Conservation (phyloP, 2,797 vertebrate species). For the Dallia pectoralis region DNA sequence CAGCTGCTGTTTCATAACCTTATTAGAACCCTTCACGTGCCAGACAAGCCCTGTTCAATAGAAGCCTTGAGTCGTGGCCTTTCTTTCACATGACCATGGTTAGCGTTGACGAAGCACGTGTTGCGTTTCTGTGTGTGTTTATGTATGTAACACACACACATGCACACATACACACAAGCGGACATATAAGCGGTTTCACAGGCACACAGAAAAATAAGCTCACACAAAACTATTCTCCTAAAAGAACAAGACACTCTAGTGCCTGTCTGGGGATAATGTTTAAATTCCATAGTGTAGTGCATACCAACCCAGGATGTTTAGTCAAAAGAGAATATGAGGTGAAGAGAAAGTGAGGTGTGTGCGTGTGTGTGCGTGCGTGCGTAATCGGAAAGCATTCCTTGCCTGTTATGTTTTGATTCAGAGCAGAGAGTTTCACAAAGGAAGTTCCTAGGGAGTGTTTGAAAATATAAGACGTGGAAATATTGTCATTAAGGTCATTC, state of each 20-base stretch:
- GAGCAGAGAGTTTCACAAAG: neutral
- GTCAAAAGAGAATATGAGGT: neutral
- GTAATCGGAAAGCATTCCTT: neutral
- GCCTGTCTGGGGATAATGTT: neutral
- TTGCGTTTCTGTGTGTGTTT: neutral
- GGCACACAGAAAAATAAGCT: slow-evolving; percentile 8
- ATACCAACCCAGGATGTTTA: neutral
- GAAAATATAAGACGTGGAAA: neutral
- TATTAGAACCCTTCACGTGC: slow-evolving; percentile 35
- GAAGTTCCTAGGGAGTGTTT: neutral
- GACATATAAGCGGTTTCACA: neutral
- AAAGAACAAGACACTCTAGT: neutral
- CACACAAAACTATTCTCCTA: neutral
- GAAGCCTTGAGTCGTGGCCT: slow-evolving; percentile 15
- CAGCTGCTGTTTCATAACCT: slow-evolving; percentile 29
- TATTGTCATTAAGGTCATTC: neutral
- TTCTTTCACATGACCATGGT: slow-evolving; percentile 39
- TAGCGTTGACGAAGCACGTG: slow-evolving; percentile 6
- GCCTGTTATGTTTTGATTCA: neutral
- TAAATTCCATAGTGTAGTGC: neutral
- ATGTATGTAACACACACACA: neutral
- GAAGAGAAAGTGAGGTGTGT: neutral
- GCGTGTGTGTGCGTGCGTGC: neutral
- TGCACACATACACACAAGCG: neutral
- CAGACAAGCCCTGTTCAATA: slow-evolving; percentile 17